Percentiles rank a stretch among this genome's conserved stretches.
Evolutionary conservation across 1,140 invertebrate species (phyloP).

Genomic region (Eciton burchellii): DNA sequence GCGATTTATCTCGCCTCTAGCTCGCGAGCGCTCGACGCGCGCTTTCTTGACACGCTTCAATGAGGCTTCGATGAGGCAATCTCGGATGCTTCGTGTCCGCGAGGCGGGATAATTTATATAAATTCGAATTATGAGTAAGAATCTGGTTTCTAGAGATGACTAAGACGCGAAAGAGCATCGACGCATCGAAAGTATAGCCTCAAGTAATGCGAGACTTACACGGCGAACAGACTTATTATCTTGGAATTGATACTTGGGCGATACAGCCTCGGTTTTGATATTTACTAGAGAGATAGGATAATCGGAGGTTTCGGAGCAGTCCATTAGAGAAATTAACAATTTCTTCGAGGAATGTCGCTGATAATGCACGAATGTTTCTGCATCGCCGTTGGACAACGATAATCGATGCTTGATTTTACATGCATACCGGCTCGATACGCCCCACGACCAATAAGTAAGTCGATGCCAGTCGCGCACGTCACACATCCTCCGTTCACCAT

Average conservation of each 20-base stretch:
- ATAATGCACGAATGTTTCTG: background rate
- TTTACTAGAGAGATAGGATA: background rate
- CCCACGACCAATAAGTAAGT: conserved; percentile 69
- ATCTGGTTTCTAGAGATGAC: background rate
- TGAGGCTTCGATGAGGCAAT: background rate
- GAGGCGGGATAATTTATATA: background rate
- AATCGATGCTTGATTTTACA: conserved; percentile 48
- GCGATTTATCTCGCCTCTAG: background rate
- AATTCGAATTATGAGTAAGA: background rate
- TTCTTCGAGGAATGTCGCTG: background rate
- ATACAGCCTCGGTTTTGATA: no score
- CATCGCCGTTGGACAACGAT: background rate
- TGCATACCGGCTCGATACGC: conserved; percentile 60
- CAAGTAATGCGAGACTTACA: background rate
- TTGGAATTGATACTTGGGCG: background rate
- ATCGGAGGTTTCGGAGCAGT: background rate
- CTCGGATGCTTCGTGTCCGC: background rate
- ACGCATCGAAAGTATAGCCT: background rate
- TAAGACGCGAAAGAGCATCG: background rate
- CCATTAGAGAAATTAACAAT: background rate
- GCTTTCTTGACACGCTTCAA: background rate
- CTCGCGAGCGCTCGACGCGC: conserved; percentile 6
- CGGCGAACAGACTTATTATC: background rate
- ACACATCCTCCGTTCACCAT: conserved; percentile 70
- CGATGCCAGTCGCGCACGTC: conserved; percentile 59